Base-by-base conservation (phyloP, 2,113 vertebrate species). In the Rhineura floridana region DNA sequence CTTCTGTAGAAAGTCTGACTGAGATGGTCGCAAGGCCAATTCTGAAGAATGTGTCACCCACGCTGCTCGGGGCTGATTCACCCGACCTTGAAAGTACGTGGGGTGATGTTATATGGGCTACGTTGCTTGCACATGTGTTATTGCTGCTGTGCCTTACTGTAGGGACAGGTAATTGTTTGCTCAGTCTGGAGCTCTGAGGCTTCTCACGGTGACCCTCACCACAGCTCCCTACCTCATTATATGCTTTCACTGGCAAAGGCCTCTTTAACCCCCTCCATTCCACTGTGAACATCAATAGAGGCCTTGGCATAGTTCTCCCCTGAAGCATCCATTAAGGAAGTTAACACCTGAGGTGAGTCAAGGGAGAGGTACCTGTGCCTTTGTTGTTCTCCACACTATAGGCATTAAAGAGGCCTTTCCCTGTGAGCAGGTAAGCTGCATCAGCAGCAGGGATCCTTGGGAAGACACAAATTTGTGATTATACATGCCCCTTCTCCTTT, bases 21-120 rank as follows among this genome's bases (percentile, higher is more conserved):
- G 3, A 25, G 25, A 76, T 83, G 10, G 33, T 76, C 76, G 70
- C 36, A 28, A 23, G 36, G 44, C 4, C 23, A 13, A 13, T 83
- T 83, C 59, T 77, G 59, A 39, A 65, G 70, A 83, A 76, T 77
- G 65, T 83, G 73, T 65, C 73, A 48, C 72, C 72, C 70, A 65
- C 1, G 21, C 42, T 19, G 33, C 25, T 76, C 4, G 50, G 79
- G 70, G 52, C 33, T 88, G 70, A 83, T 83, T 88, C 80, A 76
- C 69, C 75, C 5, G 42, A 59, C 36, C 65, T n/a, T 36, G 15
- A 73, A 67, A 50, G 75, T 59, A 28, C 7, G 30, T 23, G 17
- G 85, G 48, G 33, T 42, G 65, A 59, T 55, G 77, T 9, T 70
- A 33, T n/a, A 36, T 80, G 50, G 78, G 65, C 36, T n/a, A 8